phyloP scores from a whole-genome alignment of 92 coral and sea anemone species.

The Montipora capitata region DNA sequence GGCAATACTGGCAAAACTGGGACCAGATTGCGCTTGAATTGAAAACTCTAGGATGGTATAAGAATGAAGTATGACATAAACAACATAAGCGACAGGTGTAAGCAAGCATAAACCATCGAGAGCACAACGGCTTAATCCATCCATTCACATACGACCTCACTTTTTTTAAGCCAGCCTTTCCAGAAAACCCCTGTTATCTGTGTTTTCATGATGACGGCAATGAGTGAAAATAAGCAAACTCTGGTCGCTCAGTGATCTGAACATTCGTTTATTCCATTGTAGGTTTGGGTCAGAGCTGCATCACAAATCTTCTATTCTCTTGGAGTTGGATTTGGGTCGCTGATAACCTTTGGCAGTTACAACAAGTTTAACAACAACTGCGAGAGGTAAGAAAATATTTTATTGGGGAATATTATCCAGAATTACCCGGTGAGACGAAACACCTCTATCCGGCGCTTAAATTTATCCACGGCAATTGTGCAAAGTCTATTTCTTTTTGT shows the following conservation, averaged over 20 bases:
- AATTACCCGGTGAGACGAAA: background rate
- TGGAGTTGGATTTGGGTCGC: conserved; percentile 95
- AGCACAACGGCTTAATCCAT: too few species aligned
- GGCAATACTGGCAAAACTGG: too few species aligned
- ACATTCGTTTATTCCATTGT: background rate
- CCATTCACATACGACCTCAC: too few species aligned
- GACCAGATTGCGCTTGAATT: too few species aligned
- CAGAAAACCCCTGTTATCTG: too few species aligned
- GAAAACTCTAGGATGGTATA: too few species aligned
- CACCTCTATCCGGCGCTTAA: background rate
- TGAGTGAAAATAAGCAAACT: too few species aligned
- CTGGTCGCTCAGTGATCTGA: background rate
- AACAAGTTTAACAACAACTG: conserved; percentile 94
- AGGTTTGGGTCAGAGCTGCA: conserved; percentile 99
- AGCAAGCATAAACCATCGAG: too few species aligned
- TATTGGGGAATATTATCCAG: background rate
- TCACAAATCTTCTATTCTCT: conserved; percentile 97
- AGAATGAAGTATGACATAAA: too few species aligned
- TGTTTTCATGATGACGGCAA: too few species aligned
- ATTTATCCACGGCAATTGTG: background rate
- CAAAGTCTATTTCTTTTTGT: background rate
- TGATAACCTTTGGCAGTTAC: conserved; percentile 96
- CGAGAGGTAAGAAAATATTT: conserved; percentile 63
- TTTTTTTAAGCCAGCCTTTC: too few species aligned
- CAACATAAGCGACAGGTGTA: too few species aligned